A percentile compares a stretch with the other conserved stretches of the same genome.
phyloP scores from a whole-genome alignment of 2,888 invertebrate species.

The Odontomyia ornata region DNA sequence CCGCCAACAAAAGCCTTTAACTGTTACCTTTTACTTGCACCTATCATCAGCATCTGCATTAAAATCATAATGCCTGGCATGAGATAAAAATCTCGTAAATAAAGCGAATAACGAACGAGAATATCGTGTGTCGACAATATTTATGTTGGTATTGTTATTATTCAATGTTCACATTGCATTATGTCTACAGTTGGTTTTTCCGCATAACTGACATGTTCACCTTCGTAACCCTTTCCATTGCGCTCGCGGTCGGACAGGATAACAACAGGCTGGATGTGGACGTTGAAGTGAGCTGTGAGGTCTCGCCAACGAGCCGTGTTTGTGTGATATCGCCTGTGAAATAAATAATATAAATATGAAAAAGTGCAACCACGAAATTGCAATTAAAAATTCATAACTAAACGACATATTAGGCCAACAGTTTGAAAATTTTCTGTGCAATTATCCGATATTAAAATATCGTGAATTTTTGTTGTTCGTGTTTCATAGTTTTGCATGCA shows the following conservation, averaged over 20 bases:
- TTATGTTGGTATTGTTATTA: conserved; percentile 23
- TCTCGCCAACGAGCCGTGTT: neutral
- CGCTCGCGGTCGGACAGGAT: neutral
- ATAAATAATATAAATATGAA: conserved; percentile 4
- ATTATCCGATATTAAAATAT: conserved; percentile 40
- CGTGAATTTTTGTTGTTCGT: conserved; percentile 15
- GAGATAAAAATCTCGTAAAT: conserved; percentile 37
- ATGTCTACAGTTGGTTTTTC: conserved; percentile 40
- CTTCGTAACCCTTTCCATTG: conserved; percentile 36
- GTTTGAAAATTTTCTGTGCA: conserved; percentile 42
- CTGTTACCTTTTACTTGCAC: neutral
- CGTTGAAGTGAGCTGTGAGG: neutral
- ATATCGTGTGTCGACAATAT: conserved; percentile 33
- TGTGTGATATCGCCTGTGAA: neutral
- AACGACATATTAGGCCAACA: conserved; percentile 47
- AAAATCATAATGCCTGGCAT: conserved; percentile 32
- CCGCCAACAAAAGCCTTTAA: neutral
- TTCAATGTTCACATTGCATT: conserved; percentile 36
- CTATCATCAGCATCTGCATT: conserved; percentile 28
- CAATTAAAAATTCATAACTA: conserved; percentile 49
- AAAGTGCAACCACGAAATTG: conserved; percentile 34
- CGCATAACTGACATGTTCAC: conserved; percentile 34
- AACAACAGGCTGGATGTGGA: neutral
- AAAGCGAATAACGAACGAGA: neutral
- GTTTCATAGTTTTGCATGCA: neutral